phyloP scores from a whole-genome alignment of 2,113 vertebrate species.

The Indicator indicator region DNA sequence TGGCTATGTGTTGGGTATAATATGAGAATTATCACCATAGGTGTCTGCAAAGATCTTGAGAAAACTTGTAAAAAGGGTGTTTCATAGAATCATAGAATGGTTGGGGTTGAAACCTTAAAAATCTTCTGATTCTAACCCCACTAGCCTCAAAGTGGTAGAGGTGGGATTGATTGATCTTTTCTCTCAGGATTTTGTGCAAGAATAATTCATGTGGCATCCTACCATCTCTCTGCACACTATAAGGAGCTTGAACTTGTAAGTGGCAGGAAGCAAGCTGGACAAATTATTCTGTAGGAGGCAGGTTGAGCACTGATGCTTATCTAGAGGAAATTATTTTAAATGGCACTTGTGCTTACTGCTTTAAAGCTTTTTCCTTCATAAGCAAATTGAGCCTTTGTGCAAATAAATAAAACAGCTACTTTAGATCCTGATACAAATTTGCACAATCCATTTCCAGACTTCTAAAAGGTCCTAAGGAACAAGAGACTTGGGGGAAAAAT shows the following conservation, averaged over 20 bases:
- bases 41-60: not conserved
- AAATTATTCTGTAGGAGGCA: constrained; percentile 14
- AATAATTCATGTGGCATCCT: not conserved
- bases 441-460: not conserved
- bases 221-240: not conserved
- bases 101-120: too few species aligned
- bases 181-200: not conserved
- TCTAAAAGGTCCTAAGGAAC: not conserved
- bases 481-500: not conserved
- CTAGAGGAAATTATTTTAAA: constrained; percentile 50
- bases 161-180: too few species aligned
- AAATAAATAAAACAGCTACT: constrained; percentile 44
- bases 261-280: not conserved
- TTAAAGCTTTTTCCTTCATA: constrained; percentile 34
- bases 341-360: not conserved
- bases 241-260: not conserved
- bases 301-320: constrained; percentile 6
- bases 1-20: not conserved
- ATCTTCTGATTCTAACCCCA: too few species aligned
- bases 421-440: constrained; percentile 29
- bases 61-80: not conserved
- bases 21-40: not conserved
- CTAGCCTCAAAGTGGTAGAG: too few species aligned
- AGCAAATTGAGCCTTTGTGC: constrained; percentile 29
- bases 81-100: too few species aligned